Evolutionary conservation across 53 echinoderm and acorn worm genomes (phyloP), one percentile per base, ranked within the genome.

Genomic region (Mesocentrotus franciscanus): DNA sequence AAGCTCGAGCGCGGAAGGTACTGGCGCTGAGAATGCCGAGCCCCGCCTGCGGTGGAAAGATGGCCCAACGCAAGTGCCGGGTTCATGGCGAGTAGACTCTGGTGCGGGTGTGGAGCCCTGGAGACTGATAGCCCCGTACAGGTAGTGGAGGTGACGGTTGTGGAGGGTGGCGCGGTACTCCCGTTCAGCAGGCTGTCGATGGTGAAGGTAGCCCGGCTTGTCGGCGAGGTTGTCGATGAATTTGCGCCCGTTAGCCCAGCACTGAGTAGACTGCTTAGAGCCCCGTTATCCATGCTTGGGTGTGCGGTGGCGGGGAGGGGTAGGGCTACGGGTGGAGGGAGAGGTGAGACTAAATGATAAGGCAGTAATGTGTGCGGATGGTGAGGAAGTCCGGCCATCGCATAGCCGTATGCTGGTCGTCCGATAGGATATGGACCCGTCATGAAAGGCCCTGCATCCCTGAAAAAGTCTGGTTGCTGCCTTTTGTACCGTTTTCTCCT

Each of bases 401-500:
- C 93, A 75, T 96, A 96, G 90, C 96, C 96, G 89, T 95, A 96
- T 24, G 96, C 95, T 22, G 96, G 96, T 61, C 96, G 89, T 24
- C 95, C 96, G 27, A 87, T 26, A 87, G 87, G 87, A 68, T 96
- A 96, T 0, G 96, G 96, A n/a, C 95, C 97, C 35, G 98, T 96
- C 90, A 98, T 93, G 91, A 98, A 98, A 36, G 97, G 96, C 16
- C 96, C 95, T 26, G 95, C 74, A 93, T 98, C 98, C 58, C 98
- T 96, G 79, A 98, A 92, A 92, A 96, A 97, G 93, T 98, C 97
- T 18, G 96, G 93, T 71, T 98, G 98, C 75, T 99, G 99, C 26
- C 99, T 96, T 78, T 99, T 99, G 96, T 99, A 99, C 20, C 99
- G 95, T 94, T 99, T 99, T 85, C 99, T 96, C 93, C 99, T 95